Percentiles rank a stretch among this genome's conserved stretches.
Conservation (phyloP, 1,140 invertebrate genomes). For the Aphaenogaster floridana region DNA sequence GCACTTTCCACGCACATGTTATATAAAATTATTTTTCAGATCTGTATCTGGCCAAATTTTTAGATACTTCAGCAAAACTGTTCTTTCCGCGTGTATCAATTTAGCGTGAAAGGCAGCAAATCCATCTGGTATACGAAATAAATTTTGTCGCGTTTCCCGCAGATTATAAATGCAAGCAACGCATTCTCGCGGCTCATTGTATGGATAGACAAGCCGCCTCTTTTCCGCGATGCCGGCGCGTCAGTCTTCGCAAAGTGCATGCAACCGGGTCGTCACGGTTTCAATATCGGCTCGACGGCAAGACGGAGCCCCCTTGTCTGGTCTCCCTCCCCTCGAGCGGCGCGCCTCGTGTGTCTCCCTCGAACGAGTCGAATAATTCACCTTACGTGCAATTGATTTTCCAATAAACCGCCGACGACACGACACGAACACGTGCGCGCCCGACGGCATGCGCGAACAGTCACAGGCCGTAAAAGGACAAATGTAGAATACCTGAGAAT, state of each 20-base stretch:
- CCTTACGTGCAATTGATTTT: constrained; percentile 73
- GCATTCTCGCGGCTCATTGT: neutral
- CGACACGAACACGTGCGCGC: constrained; percentile 13
- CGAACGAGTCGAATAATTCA: constrained; percentile 67
- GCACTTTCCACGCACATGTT: no score
- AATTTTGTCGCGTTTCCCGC: neutral
- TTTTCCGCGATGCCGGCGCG: constrained; percentile 29
- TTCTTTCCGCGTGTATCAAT: no score
- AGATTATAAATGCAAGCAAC: constrained; percentile 23
- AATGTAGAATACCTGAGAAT: constrained; percentile 35
- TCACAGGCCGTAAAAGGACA: constrained; percentile 11
- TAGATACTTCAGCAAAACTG: no score
- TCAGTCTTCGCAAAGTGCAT: constrained; percentile 31
- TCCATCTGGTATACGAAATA: constrained; percentile 4
- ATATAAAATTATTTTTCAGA: no score
- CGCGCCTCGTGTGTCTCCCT: constrained; percentile 25
- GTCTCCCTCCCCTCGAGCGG: constrained; percentile 8
- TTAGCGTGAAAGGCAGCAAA: neutral
- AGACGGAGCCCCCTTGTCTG: constrained; percentile 28
- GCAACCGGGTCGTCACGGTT: constrained; percentile 41
- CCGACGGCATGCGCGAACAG: constrained; percentile 3
- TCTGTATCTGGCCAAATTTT: no score
- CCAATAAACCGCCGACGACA: constrained; percentile 50
- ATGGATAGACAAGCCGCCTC: neutral
- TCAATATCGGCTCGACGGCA: constrained; percentile 53